Evolutionary conservation across 2,888 invertebrate genomes (phyloP).

Genomic region (Rotaria socialis): DNA sequence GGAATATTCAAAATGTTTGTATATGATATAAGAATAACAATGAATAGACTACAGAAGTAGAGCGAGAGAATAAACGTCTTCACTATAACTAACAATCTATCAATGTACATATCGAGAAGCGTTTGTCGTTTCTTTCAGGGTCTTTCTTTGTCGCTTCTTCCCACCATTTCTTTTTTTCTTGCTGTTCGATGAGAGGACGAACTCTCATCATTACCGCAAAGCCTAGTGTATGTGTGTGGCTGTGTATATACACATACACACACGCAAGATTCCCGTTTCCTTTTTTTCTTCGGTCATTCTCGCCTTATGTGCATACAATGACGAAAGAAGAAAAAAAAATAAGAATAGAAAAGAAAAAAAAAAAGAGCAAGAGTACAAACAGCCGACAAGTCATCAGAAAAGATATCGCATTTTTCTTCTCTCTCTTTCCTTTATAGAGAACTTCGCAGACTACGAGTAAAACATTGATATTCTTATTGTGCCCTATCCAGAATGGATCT

Average conservation of each 20-base stretch:
- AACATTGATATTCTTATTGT: not conserved
- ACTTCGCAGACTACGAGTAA: not conserved
- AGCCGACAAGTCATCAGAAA: not conserved
- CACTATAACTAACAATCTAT: not conserved
- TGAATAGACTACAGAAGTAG: not conserved
- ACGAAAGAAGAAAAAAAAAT: not conserved
- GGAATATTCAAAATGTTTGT: not conserved
- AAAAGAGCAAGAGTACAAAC: not conserved
- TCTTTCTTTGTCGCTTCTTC: not conserved
- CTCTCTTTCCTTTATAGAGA: not conserved
- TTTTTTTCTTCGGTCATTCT: not conserved
- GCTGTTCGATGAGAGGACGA: not conserved
- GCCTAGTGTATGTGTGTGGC: not conserved
- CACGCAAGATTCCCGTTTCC: not conserved
- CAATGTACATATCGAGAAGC: not conserved
- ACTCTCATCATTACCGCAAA: not conserved
- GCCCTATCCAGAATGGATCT: not conserved
- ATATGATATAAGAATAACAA: not conserved
- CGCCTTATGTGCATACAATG: not conserved
- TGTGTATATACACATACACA: not conserved
- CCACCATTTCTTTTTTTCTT: not conserved
- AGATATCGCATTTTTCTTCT: not conserved
- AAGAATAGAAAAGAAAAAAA: not conserved
- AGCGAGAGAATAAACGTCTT: not conserved
- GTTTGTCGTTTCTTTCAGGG: slow-evolving; percentile 5